Evolutionary conservation across 2,888 invertebrate species (phyloP).

Genomic region (Drosophila anomalata): DNA sequence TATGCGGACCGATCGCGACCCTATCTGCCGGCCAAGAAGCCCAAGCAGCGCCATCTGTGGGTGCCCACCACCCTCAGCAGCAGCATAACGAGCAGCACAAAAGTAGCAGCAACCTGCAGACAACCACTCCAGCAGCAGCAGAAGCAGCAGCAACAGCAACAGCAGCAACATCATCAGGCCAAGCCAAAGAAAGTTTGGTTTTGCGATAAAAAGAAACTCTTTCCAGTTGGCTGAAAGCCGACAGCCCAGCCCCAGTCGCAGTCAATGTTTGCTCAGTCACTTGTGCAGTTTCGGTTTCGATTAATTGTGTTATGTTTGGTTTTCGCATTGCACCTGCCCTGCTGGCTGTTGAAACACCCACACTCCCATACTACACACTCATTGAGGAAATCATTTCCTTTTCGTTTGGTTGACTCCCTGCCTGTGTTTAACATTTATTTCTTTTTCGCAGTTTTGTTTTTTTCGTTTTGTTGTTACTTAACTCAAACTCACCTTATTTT

Average conservation of each 20-base stretch:
- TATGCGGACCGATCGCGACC: conserved; percentile 76
- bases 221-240: conserved; percentile 71
- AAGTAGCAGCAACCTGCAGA: conserved; percentile 5
- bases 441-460: conserved; percentile 37
- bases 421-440: conserved; percentile 51
- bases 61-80: conserved; percentile 45
- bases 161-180: conserved; percentile 38
- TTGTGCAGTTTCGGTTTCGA: conserved; percentile 49
- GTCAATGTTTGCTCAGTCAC: conserved; percentile 58
- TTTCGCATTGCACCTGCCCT: conserved; percentile 33
- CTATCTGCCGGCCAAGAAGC: conserved; percentile 53
- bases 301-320: conserved; percentile 39
- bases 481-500: conserved; percentile 64
- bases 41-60: conserved; percentile 27
- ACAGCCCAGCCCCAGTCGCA: conserved; percentile 17
- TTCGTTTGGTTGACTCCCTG: conserved; percentile 30
- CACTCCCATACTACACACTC: background rate
- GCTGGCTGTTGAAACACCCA: conserved; percentile 16
- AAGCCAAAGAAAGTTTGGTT: conserved; percentile 82
- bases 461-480: conserved; percentile 49
- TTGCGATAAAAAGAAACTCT: conserved; percentile 82
- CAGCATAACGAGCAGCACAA: conserved; percentile 42
- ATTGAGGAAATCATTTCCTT: conserved; percentile 14
- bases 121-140: conserved; percentile 24
- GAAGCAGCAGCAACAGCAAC: conserved; percentile 38